These are phyloP conservation scores for Napeogenes sylphis DNA, from an alignment of 2,888 invertebrate genomes.

Conservation along the genomic window DNA sequence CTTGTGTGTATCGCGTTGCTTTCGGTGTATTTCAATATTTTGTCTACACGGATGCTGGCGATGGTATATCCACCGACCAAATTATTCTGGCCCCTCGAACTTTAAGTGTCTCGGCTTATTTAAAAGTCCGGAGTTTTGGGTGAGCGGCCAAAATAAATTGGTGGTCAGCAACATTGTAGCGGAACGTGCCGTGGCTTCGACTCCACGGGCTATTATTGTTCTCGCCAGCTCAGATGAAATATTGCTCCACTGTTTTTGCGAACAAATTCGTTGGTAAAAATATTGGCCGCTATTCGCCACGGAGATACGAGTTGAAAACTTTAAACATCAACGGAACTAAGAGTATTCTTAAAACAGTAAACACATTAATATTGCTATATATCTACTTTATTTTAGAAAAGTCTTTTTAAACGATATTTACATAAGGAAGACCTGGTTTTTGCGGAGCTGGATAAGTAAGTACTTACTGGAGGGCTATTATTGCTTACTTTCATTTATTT, in stretches of 20 bases:
- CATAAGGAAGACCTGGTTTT: no score
- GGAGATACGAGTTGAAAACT: conserved; percentile 54
- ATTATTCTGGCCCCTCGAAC: conserved; percentile 41
- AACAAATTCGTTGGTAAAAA: conserved; percentile 69
- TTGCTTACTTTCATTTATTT: no score
- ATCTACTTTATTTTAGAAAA: no score
- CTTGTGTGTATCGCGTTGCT: conserved; percentile 72
- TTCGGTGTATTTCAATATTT: conserved; percentile 76
- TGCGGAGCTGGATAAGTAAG: no score
- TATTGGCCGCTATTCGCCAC: conserved; percentile 65
- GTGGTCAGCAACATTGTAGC: conserved; percentile 68
- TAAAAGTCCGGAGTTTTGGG: conserved; percentile 22
- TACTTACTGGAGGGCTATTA: no score
- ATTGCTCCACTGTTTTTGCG: conserved; percentile 74
- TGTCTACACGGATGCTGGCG: conserved; percentile 76
- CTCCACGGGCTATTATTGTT: conserved; percentile 75
- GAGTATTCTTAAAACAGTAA: no score
- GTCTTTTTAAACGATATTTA: no score
- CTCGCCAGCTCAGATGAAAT: conserved; percentile 76
- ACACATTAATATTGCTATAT: no score
- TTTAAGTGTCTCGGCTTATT: conserved; percentile 36
- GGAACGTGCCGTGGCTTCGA: conserved; percentile 76
- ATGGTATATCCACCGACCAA: conserved; percentile 58
- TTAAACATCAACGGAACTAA: not conserved
- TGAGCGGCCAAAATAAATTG: conserved; percentile 49